Conservation (phyloP, 2,888 invertebrate genomes). For the Norana najaformis region DNA sequence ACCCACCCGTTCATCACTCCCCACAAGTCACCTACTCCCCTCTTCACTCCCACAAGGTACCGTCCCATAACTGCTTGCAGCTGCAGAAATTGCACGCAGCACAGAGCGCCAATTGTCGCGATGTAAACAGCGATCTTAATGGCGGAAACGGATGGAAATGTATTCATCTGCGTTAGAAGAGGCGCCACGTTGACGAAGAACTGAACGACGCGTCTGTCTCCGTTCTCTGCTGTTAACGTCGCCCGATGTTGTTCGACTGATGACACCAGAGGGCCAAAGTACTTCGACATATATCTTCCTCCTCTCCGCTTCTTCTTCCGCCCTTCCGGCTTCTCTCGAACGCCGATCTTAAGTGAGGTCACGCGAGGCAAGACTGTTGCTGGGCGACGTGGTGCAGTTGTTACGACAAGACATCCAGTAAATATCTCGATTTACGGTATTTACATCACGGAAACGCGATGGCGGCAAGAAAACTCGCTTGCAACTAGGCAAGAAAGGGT, state of each 20-base stretch:
- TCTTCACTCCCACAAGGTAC: background rate
- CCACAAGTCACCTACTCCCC: background rate
- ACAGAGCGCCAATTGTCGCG: background rate
- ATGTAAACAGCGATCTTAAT: background rate
- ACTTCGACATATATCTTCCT: background rate
- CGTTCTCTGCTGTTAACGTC: background rate
- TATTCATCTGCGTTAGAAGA: background rate
- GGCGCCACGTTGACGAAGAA: background rate
- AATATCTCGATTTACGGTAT: background rate
- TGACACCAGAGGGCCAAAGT: background rate
- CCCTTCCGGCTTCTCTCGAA: background rate
- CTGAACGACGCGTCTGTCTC: background rate
- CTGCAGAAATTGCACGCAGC: background rate
- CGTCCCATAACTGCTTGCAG: background rate
- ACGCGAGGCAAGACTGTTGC: background rate
- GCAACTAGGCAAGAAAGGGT: too few relatives aligned
- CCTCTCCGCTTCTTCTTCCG: background rate
- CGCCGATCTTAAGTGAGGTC: too few relatives aligned
- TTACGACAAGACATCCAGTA: background rate
- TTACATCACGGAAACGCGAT: background rate
- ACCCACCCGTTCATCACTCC: background rate
- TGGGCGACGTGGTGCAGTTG: background rate
- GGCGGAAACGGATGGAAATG: background rate
- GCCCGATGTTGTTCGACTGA: background rate
- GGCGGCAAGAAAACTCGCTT: too few relatives aligned